Evolutionary conservation across 2,888 invertebrate species (phyloP).

Genomic region (Tyria jacobaeae): DNA sequence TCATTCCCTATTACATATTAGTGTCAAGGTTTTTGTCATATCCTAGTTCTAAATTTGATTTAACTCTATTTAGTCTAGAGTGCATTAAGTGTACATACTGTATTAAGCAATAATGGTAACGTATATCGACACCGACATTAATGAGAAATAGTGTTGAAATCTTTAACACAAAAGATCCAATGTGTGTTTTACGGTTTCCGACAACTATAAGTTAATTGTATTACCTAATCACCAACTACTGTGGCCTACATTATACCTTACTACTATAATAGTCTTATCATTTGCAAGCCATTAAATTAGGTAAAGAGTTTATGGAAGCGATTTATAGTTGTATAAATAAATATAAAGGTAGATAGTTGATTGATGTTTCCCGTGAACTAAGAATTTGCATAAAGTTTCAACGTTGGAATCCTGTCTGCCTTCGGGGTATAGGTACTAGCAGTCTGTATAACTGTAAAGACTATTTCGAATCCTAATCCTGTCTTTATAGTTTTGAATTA

Average conservation of each 20-base stretch:
- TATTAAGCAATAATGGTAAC: constrained; percentile 6
- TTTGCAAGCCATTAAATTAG: too few relatives aligned
- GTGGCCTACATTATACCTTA: too few relatives aligned
- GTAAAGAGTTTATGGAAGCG: neutral
- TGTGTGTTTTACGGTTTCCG: constrained; percentile 11
- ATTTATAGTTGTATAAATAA: neutral
- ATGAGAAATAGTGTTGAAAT: constrained; percentile 27
- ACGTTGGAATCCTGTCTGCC: neutral
- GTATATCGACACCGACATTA: constrained; percentile 28
- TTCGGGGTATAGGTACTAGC: neutral
- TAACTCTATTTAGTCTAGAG: neutral
- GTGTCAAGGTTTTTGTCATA: too few relatives aligned
- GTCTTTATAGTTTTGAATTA: neutral
- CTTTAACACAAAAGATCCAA: constrained; percentile 21
- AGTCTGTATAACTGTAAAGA: neutral
- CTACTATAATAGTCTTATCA: too few relatives aligned
- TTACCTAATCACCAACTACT: constrained; percentile 1
- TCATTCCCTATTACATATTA: too few relatives aligned
- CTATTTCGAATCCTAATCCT: neutral
- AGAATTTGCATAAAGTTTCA: neutral
- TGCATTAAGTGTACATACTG: neutral
- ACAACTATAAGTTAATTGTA: neutral
- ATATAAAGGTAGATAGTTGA: neutral
- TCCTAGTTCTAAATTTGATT: neutral
- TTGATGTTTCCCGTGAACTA: neutral